Conservation (phyloP, 2,888 invertebrate genomes). For the Aspidiotus rigidus region DNA sequence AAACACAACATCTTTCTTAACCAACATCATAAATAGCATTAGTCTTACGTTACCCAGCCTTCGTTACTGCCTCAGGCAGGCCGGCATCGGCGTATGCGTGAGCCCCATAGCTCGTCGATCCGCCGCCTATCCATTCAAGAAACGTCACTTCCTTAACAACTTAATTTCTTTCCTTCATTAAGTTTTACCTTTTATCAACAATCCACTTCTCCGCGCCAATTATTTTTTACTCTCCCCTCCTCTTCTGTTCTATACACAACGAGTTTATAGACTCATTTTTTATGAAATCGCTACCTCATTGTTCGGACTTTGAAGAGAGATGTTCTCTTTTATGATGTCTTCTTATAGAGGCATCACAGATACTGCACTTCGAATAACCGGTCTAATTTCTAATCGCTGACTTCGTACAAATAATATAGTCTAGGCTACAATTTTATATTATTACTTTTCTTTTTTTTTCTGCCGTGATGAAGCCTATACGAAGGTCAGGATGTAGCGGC, state of each 20-base stretch:
- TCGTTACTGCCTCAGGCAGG: too few relatives aligned
- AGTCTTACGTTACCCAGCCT: background rate
- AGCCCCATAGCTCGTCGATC: constrained; percentile 1
- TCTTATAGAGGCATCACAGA: too few relatives aligned
- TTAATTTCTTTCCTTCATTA: constrained; percentile 31
- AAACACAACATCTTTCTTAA: too few relatives aligned
- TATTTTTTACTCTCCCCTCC: constrained; percentile 21
- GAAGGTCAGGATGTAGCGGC: too few relatives aligned
- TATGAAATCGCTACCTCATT: background rate
- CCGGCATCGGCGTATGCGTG: constrained; percentile 14
- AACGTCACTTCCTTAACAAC: constrained; percentile 32
- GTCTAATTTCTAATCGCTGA: too few relatives aligned
- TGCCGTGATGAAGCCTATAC: too few relatives aligned
- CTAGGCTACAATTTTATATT: too few relatives aligned
- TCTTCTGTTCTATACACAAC: background rate
- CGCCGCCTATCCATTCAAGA: constrained; percentile 5
- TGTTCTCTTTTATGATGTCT: too few relatives aligned
- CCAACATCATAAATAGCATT: constrained; percentile 22
- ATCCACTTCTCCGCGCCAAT: constrained; percentile 26
- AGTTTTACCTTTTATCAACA: constrained; percentile 27
- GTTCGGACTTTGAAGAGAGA: background rate
- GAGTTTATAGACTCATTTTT: constrained; percentile 22
- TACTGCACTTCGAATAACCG: too few relatives aligned
- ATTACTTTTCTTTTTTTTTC: too few relatives aligned
- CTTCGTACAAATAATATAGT: too few relatives aligned